Evolutionary conservation across 2,888 invertebrate genomes (phyloP).

Genomic region (Nudaria mundana): DNA sequence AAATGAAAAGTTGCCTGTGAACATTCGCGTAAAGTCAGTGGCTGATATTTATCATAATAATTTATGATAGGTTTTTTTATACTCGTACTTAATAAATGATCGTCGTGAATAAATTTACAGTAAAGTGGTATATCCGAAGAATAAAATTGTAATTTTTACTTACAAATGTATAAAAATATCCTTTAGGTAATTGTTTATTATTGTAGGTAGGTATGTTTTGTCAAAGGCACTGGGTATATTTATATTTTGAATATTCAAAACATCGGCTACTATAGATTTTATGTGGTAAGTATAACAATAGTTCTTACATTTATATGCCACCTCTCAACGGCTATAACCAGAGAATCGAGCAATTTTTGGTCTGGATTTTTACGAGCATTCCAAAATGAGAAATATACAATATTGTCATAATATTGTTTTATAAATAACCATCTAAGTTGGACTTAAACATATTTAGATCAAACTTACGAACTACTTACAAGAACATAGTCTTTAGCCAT

Average conservation of each 20-base stretch:
- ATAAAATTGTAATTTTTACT: slow-evolving; percentile 56
- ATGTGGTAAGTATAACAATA: slow-evolving; percentile 35
- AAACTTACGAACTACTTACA: slow-evolving; percentile 63
- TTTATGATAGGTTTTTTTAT: too few relatives aligned
- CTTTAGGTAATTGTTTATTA: slow-evolving; percentile 62
- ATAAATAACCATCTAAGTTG: slow-evolving; percentile 76
- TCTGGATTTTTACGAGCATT: slow-evolving; percentile 67
- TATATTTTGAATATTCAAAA: slow-evolving; percentile 57
- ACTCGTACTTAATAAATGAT: slow-evolving; percentile 20
- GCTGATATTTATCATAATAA: too few relatives aligned
- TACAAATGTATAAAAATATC: slow-evolving; percentile 77
- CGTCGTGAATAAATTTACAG: slow-evolving; percentile 27
- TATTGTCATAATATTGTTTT: too few relatives aligned
- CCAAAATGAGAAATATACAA: slow-evolving; percentile 72
- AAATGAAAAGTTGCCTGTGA: too few relatives aligned
- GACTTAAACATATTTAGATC: slow-evolving; percentile 69
- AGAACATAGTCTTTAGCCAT: slow-evolving; percentile 78
- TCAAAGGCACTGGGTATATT: slow-evolving; percentile 77
- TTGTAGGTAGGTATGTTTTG: slow-evolving; percentile 74
- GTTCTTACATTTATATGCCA: slow-evolving; percentile 54
- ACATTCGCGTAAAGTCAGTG: not conserved
- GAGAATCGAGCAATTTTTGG: slow-evolving; percentile 66
- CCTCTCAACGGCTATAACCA: slow-evolving; percentile 45
- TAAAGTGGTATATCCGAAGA: slow-evolving; percentile 37
- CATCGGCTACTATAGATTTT: slow-evolving; percentile 47